Evolutionary conservation across 2,113 vertebrate species (phyloP), one percentile per base, ranked within the genome.

Genomic region (Daboia siamensis): DNA sequence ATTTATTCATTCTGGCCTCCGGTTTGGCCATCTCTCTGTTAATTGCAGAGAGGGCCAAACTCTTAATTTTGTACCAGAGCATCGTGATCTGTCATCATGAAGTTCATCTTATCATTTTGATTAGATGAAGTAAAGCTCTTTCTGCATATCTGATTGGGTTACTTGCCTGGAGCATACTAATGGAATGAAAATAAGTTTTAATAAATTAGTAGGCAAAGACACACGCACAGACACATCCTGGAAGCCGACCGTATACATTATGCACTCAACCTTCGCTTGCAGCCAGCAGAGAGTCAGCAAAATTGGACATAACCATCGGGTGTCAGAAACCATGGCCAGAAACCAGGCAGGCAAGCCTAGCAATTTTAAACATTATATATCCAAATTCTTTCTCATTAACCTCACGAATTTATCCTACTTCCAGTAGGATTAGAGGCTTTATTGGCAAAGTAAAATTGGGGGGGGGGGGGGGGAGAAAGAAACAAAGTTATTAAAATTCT

Each of bases 151-250:
- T 87, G 57, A 87, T 87, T 52, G 56, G 61, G 29, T 64, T 51
- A 24, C 13, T n/a, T 87, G 57, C 85, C 80, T 64, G 61, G 17
- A 54, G 85, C 57, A 54, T 91, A 59, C 48, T 87, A 87, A 91
- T 87, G 85, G 85, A 54, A 61, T 24, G 57, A 52, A 54, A 86
- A 86, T 80, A 80, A 80, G 15, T 80, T 80, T 39, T 80, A 80
- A 80, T 80, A 80, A 80, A 80, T 80, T 39, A 24, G 61, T 15
- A 21, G 87, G 87, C 29, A 23, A 88, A 56, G 52, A 86, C 3
- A 1, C 10, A 12, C 39, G 44, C 1, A 26, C 48, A 33, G 23
- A 61, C 24, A 13, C 51, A 55, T 88, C n/a, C 61, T 44, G 15
- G 52, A 88, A 54, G 10, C 51, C n/a, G 23, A 23, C 74, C 21